These are phyloP conservation scores for Rhinichthys klamathensis DNA, from an alignment of 2,113 vertebrate species.

Conservation along the genomic window DNA sequence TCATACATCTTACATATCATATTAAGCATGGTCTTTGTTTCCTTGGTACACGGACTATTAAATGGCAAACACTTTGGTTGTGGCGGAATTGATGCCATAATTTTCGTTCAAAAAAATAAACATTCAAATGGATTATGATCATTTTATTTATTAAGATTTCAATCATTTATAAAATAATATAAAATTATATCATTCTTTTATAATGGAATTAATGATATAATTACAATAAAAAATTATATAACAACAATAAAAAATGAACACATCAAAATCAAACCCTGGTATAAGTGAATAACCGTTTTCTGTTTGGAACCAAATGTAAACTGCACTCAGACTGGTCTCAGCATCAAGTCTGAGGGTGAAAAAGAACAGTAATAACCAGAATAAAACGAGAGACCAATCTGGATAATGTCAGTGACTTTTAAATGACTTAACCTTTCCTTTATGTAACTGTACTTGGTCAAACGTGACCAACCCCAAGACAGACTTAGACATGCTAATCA, in stretches of 20 bases:
- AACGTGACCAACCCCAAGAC: constrained; percentile 43
- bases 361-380: constrained; percentile 4
- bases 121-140: neutral
- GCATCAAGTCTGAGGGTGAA: neutral
- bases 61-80: neutral
- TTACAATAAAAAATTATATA: neutral
- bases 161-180: neutral
- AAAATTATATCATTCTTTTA: neutral
- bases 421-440: constrained; percentile 21
- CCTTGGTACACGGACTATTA: neutral
- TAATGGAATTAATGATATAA: neutral
- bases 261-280: too few species aligned
- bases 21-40: neutral
- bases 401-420: constrained; percentile 14
- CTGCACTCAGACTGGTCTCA: neutral
- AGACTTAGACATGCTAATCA: constrained; percentile 28
- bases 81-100: neutral
- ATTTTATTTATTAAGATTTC: neutral
- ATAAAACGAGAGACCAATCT: neutral
- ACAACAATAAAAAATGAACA: neutral
- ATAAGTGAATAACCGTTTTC: neutral
- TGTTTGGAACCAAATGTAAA: neutral
- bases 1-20: neutral
- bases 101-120: neutral
- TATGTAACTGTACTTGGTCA: constrained; percentile 37